Percentiles rank a stretch among this genome's conserved stretches.
Evolutionary conservation across 2,113 vertebrate species (phyloP).

Genomic region (Balaeniceps rex): DNA sequence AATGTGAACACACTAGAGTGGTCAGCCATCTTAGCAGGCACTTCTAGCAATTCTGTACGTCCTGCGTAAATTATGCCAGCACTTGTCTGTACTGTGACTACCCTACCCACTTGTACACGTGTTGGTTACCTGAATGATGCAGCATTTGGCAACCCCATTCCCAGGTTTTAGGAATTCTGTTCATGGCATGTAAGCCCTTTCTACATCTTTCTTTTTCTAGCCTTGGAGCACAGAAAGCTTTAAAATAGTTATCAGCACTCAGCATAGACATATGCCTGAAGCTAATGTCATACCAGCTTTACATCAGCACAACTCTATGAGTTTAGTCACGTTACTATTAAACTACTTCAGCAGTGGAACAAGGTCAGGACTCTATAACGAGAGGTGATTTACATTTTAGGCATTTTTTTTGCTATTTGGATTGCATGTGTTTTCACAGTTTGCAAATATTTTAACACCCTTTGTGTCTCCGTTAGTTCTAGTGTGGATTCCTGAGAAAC

Average conservation of each 20-base stretch:
- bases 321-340: neutral
- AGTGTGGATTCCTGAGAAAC: neutral
- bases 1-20: fast-evolving
- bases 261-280: neutral
- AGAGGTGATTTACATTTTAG: neutral
- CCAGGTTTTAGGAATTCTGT: neutral
- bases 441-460: neutral
- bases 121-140: neutral
- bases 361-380: neutral
- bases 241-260: neutral
- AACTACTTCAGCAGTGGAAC: neutral
- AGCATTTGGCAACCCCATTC: neutral
- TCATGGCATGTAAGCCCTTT: neutral
- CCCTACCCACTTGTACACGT: fast-evolving
- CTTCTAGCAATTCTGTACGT: neutral
- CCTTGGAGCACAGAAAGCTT: neutral
- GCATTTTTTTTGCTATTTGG: neutral
- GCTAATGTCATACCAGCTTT: neutral
- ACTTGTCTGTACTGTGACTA: neutral
- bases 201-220: neutral
- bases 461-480: neutral
- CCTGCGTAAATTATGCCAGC: neutral
- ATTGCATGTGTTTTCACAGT: neutral
- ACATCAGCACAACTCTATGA: neutral
- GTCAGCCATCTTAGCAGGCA: neutral